These are phyloP conservation scores for Eristalis intricaria DNA, from an alignment of 2,888 invertebrate species.

Conservation along the genomic window DNA sequence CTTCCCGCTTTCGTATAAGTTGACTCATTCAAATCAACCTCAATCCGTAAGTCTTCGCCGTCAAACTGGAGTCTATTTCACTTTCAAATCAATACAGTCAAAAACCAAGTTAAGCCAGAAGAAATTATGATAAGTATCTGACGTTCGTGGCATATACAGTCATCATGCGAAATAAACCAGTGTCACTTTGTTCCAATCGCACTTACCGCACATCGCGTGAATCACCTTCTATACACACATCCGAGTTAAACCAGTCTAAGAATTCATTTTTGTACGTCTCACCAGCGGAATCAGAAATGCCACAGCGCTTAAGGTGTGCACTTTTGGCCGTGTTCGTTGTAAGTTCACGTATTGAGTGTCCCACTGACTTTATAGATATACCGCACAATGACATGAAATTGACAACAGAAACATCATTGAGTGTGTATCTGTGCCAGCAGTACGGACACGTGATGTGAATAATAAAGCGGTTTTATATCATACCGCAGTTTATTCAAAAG, in stretches of 20 bases:
- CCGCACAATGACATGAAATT: conserved; percentile 34
- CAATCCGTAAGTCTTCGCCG: background rate
- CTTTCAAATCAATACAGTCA: background rate
- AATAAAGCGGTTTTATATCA: conserved; percentile 20
- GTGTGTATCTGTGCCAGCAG: conserved; percentile 52
- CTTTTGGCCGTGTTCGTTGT: conserved; percentile 12
- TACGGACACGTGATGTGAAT: conserved; percentile 43
- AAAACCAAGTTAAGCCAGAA: background rate
- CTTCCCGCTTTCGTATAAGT: background rate
- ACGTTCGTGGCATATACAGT: background rate
- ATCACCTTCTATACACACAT: conserved; percentile 18
- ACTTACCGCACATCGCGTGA: conserved; percentile 22
- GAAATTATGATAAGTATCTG: background rate
- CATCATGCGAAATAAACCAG: background rate
- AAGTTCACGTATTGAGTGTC: conserved; percentile 49
- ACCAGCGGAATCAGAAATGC: conserved; percentile 16
- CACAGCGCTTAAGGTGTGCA: conserved; percentile 54
- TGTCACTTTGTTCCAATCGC: background rate
- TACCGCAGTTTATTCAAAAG: background rate
- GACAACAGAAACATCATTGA: conserved; percentile 28
- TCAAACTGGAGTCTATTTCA: background rate
- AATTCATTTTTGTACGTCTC: conserved; percentile 12
- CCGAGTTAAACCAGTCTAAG: conserved; percentile 32
- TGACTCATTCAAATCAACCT: background rate
- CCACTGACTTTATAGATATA: conserved; percentile 55